These are phyloP conservation scores for Ischnura elegans DNA, from an alignment of 2,888 invertebrate species.

Conservation along the genomic window DNA sequence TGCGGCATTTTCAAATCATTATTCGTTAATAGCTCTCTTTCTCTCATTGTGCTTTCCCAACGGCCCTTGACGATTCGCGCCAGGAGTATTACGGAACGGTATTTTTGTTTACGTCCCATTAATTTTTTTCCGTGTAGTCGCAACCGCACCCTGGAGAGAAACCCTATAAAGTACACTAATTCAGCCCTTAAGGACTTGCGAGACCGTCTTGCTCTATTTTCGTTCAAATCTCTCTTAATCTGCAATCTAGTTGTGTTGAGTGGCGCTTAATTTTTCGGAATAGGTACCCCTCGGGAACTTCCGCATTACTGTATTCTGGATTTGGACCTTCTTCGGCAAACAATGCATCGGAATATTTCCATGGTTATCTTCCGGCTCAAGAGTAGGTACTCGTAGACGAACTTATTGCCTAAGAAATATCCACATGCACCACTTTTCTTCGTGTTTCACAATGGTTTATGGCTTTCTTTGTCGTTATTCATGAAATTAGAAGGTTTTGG, in stretches of 20 bases:
- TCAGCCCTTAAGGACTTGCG: not conserved
- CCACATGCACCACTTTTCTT: too few species aligned
- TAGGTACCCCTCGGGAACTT: not conserved
- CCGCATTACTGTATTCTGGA: not conserved
- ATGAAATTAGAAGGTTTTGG: too few species aligned
- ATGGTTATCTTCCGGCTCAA: too few species aligned
- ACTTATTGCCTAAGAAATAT: too few species aligned
- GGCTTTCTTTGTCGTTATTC: too few species aligned
- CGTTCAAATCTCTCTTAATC: not conserved
- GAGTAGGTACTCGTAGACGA: too few species aligned
- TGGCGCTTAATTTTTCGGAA: not conserved
- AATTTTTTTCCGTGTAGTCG: conserved; percentile 17
- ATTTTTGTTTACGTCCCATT: conserved; percentile 37
- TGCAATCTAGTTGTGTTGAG: not conserved
- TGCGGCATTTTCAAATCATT: conserved; percentile 10
- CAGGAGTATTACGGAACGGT: not conserved
- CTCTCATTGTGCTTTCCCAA: conserved; percentile 19
- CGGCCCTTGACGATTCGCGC: conserved; percentile 18
- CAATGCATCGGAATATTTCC: too few species aligned
- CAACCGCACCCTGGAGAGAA: not conserved
- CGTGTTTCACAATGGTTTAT: too few species aligned
- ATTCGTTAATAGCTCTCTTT: not conserved
- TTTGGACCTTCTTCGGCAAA: not conserved
- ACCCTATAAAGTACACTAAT: not conserved
- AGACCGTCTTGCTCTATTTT: not conserved